phyloP scores from a whole-genome alignment of 2,888 invertebrate genomes.

The Dioctria linearis region DNA sequence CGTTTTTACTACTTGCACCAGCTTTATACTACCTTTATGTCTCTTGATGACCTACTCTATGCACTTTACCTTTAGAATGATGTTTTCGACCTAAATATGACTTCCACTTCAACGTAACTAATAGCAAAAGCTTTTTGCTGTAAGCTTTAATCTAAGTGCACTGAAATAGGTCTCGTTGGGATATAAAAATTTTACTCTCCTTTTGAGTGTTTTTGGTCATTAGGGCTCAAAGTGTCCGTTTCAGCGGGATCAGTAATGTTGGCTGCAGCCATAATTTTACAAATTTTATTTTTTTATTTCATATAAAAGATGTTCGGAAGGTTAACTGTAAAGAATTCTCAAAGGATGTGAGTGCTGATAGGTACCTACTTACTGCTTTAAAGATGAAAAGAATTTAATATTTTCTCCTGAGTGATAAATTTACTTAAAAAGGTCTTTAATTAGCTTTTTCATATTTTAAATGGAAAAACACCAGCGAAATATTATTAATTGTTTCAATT shows the following conservation, averaged over 20 bases:
- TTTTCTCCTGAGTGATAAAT: conserved; percentile 19
- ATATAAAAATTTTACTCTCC: conserved; percentile 31
- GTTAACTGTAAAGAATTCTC: neutral
- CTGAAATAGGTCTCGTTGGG: conserved; percentile 39
- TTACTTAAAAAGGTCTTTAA: conserved; percentile 8
- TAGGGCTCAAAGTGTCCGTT: conserved; percentile 43
- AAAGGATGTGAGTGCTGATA: neutral
- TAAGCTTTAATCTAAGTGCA: conserved; percentile 19
- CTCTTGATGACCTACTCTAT: conserved; percentile 41
- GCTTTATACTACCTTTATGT: conserved; percentile 34
- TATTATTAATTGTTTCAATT: too few relatives aligned
- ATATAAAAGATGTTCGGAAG: neutral
- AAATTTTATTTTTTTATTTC: neutral
- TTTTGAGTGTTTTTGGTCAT: conserved; percentile 47
- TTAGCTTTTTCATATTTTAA: neutral
- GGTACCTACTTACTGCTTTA: neutral
- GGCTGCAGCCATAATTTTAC: conserved; percentile 7
- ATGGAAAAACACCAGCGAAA: too few relatives aligned
- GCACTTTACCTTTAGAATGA: conserved; percentile 30
- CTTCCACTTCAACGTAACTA: conserved; percentile 43
- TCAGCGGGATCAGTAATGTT: neutral
- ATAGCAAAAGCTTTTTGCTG: conserved; percentile 42
- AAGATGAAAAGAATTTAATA: conserved; percentile 17
- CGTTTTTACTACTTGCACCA: conserved; percentile 24
- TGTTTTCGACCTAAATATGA: conserved; percentile 40